Evolutionary conservation across 2,888 invertebrate species (phyloP).

Genomic region (Acanthosepion esculentum): DNA sequence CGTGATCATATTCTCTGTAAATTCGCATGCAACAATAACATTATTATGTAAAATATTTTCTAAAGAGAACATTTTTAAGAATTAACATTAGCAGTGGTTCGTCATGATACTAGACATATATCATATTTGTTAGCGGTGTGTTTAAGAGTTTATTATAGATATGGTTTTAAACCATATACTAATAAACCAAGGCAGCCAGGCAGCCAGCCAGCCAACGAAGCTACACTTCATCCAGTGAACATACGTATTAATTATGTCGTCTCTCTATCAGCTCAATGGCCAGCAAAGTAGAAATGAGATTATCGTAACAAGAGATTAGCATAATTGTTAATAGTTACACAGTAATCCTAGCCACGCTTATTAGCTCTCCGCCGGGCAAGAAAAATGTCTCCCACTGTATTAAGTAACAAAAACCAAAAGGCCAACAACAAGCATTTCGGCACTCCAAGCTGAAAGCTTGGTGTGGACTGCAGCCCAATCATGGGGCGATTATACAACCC

Average conservation of each 20-base stretch:
- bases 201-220: too few relatives aligned
- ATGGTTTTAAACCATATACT: too few relatives aligned
- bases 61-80: too few relatives aligned
- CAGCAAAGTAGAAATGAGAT: background rate
- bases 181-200: too few relatives aligned
- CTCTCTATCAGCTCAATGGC: background rate
- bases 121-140: too few relatives aligned
- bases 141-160: too few relatives aligned
- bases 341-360: background rate
- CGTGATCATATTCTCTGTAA: too few relatives aligned
- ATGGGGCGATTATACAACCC: background rate
- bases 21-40: too few relatives aligned
- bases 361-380: background rate
- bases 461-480: background rate
- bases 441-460: conserved; percentile 1
- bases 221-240: too few relatives aligned
- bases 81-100: too few relatives aligned
- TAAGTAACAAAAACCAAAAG: background rate
- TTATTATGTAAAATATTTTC: too few relatives aligned
- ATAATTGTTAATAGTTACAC: background rate
- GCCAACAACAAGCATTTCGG: background rate
- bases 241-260: background rate
- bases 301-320: background rate
- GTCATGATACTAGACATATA: too few relatives aligned
- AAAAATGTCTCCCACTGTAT: background rate